These are phyloP conservation scores for Eubasilissa splendida DNA, from an alignment of 2,888 invertebrate species.

Conservation along the genomic window DNA sequence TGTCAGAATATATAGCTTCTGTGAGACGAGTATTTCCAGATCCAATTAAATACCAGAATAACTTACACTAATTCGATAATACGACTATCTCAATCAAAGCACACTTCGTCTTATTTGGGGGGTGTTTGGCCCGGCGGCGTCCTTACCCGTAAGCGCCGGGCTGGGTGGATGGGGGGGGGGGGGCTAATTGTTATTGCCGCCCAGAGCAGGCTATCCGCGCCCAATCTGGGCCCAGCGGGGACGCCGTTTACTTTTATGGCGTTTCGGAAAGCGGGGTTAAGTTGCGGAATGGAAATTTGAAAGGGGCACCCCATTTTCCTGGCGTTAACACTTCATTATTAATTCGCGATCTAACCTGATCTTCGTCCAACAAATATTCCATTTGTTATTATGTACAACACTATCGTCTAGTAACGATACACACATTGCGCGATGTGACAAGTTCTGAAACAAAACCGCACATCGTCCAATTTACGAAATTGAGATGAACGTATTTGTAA, in stretches of 20 bases:
- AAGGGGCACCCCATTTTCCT: constrained; percentile 2
- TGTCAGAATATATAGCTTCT: too few species aligned
- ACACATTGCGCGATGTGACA: too few species aligned
- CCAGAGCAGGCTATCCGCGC: constrained; percentile 21
- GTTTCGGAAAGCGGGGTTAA: not conserved
- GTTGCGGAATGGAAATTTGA: constrained; percentile 19
- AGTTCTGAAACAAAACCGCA: too few species aligned
- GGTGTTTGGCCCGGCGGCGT: not conserved
- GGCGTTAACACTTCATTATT: constrained; percentile 7
- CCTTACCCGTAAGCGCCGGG: not conserved
- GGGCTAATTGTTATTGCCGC: constrained; percentile 34
- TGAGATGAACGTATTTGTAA: too few species aligned
- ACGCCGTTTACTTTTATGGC: not conserved
- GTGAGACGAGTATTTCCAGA: not conserved
- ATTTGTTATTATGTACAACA: too few species aligned
- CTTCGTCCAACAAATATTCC: not conserved
- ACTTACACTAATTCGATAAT: constrained; percentile 23
- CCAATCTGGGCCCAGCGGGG: not conserved
- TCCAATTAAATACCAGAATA: not conserved
- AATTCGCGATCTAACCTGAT: not conserved
- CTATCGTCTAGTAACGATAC: too few species aligned
- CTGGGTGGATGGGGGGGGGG: not conserved
- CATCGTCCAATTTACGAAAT: too few species aligned
- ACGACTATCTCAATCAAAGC: constrained; percentile 26
- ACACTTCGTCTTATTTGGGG: constrained; percentile 24